These are phyloP conservation scores for Synanthedon vespiformis DNA, from an alignment of 2,888 invertebrate genomes.

Conservation along the genomic window DNA sequence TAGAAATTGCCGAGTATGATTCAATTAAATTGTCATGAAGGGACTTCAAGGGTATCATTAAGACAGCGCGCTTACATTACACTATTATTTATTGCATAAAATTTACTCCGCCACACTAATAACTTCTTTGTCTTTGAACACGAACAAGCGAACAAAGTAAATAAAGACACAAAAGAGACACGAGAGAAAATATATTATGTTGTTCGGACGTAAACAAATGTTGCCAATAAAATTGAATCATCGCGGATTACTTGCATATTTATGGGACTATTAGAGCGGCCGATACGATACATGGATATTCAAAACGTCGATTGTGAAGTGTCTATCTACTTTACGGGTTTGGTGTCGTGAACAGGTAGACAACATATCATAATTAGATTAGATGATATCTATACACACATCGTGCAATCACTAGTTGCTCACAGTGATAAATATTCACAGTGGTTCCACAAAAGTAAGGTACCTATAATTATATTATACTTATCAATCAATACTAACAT, in stretches of 20 bases:
- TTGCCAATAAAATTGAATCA: conserved; percentile 14
- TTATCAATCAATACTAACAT: no score
- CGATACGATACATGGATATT: neutral
- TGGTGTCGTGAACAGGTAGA: no score
- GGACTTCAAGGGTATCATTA: conserved; percentile 30
- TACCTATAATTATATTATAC: no score
- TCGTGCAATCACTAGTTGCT: no score
- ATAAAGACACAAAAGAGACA: no score
- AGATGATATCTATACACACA: no score
- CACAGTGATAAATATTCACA: no score
- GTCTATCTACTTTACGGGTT: no score
- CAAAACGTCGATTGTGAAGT: no score
- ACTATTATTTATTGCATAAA: neutral
- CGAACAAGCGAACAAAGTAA: neutral
- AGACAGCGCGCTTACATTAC: conserved; percentile 8
- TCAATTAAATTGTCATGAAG: conserved; percentile 49
- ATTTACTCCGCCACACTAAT: neutral
- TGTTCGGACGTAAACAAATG: conserved; percentile 10
- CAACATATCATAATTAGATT: no score
- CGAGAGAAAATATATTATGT: neutral
- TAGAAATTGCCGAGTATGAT: conserved; percentile 32
- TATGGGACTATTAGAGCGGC: conserved; percentile 5
- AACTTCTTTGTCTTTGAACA: no score
- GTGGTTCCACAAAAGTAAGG: no score
- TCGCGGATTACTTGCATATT: conserved; percentile 8